Evolutionary conservation across 2,797 vertebrate genomes (phyloP).

Genomic region (Helicolenus hilgendorfi): DNA sequence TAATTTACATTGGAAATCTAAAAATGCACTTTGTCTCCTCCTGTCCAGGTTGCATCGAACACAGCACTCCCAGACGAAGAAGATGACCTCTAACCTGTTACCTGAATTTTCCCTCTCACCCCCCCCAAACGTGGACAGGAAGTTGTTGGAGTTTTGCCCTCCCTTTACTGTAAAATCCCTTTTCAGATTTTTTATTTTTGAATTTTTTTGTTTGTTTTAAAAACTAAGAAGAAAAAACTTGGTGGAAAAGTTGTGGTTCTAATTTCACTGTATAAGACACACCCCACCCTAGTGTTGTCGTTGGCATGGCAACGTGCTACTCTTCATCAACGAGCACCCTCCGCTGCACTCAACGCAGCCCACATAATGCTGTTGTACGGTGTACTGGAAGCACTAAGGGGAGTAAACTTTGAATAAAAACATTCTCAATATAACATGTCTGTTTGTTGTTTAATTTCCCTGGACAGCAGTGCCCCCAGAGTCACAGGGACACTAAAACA

Average conservation of each 20-base stretch:
- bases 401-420: conserved; percentile 92
- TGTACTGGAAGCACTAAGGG: conserved; percentile 88
- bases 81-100: conserved; percentile 92
- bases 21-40: background rate
- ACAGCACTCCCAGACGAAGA: conserved; percentile 93
- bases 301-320: conserved; percentile 82
- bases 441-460: background rate
- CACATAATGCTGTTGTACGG: conserved; percentile 83
- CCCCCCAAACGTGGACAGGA: conserved; percentile 68
- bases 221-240: conserved; percentile 78
- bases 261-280: conserved; percentile 88
- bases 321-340: conserved; percentile 80
- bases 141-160: conserved; percentile 75
- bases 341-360: conserved; percentile 81
- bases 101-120: conserved; percentile 17
- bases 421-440: conserved; percentile 85
- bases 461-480: background rate
- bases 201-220: conserved; percentile 87
- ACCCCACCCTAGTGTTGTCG: conserved; percentile 80
- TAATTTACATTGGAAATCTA: background rate
- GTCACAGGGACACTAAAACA: background rate
- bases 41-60: conserved; percentile 89
- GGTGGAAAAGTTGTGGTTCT: conserved; percentile 84
- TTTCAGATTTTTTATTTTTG: conserved; percentile 91
- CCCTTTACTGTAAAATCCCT: conserved; percentile 88